Conservation (phyloP, 2,797 vertebrate species). For the Sebastolobus altivelis region DNA sequence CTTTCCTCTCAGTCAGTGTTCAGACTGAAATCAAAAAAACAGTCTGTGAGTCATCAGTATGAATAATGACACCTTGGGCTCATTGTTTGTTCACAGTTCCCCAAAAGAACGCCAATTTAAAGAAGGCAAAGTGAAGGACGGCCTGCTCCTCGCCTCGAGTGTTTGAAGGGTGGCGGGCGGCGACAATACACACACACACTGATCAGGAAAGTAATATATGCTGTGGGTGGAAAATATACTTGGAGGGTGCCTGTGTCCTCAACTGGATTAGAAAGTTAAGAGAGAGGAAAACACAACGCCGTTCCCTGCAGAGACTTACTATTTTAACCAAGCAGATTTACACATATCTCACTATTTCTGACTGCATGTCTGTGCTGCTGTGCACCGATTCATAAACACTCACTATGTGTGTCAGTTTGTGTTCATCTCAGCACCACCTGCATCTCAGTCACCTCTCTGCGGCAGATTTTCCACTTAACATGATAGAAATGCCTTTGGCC, state of each 20-base stretch:
- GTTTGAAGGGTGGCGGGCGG: slow-evolving; percentile 50
- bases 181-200: slow-evolving; percentile 39
- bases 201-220: slow-evolving; percentile 59
- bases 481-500: slow-evolving; percentile 75
- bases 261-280: slow-evolving; percentile 56
- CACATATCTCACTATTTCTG: slow-evolving; percentile 47
- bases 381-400: slow-evolving; percentile 46
- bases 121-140: slow-evolving; percentile 60
- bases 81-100: slow-evolving; percentile 60
- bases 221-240: slow-evolving; percentile 51
- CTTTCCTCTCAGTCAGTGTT: slow-evolving; percentile 10
- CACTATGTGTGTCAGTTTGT: slow-evolving; percentile 29
- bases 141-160: slow-evolving; percentile 26
- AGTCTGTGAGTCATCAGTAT: slow-evolving; percentile 53
- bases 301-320: slow-evolving; percentile 43
- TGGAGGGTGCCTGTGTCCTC: slow-evolving; percentile 31
- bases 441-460: slow-evolving; percentile 66
- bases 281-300: slow-evolving; percentile 33
- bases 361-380: slow-evolving; percentile 31
- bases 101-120: slow-evolving; percentile 60
- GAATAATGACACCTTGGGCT: slow-evolving; percentile 64
- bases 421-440: slow-evolving; percentile 65
- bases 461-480: slow-evolving; percentile 77
- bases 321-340: slow-evolving; percentile 61
- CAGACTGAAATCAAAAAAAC: slow-evolving; percentile 16